These are phyloP conservation scores for Dexiosoma caninum DNA, from an alignment of 2,888 invertebrate species.

Conservation along the genomic window DNA sequence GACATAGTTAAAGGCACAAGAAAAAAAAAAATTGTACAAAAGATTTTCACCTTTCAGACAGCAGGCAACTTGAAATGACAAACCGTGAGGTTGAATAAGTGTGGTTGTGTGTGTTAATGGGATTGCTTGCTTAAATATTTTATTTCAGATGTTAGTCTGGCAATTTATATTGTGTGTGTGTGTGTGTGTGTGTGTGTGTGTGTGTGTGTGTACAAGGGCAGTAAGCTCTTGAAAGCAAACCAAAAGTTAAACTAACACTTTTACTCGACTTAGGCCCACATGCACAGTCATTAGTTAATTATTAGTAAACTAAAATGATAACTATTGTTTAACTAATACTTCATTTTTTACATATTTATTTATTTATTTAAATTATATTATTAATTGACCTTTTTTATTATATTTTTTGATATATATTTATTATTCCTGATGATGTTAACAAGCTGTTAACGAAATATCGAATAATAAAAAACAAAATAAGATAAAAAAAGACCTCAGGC, in stretches of 20 bases:
- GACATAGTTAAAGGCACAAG: background rate
- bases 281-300: too few relatives aligned
- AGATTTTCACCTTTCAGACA: slow-evolving; percentile 39
- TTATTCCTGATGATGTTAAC: too few relatives aligned
- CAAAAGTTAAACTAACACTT: slow-evolving; percentile 17
- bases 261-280: slow-evolving; percentile 17
- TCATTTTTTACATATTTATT: too few relatives aligned
- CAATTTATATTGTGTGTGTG: background rate
- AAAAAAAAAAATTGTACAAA: slow-evolving; percentile 24
- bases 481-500: too few relatives aligned
- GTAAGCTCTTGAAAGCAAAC: slow-evolving; percentile 37
- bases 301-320: too few relatives aligned
- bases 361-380: too few relatives aligned
- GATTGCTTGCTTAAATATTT: background rate
- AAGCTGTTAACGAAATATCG: too few relatives aligned
- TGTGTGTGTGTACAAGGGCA: background rate
- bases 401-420: too few relatives aligned
- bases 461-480: too few relatives aligned
- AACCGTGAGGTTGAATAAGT: slow-evolving; percentile 1
- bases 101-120: background rate
- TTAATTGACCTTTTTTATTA: too few relatives aligned
- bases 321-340: too few relatives aligned
- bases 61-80: slow-evolving; percentile 45
- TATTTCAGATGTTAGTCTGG: slow-evolving; percentile 20
- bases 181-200: background rate